Percentiles rank a stretch among this genome's conserved stretches.
Conservation (phyloP, 2,888 invertebrate species). For the Nomada ruficornis region DNA sequence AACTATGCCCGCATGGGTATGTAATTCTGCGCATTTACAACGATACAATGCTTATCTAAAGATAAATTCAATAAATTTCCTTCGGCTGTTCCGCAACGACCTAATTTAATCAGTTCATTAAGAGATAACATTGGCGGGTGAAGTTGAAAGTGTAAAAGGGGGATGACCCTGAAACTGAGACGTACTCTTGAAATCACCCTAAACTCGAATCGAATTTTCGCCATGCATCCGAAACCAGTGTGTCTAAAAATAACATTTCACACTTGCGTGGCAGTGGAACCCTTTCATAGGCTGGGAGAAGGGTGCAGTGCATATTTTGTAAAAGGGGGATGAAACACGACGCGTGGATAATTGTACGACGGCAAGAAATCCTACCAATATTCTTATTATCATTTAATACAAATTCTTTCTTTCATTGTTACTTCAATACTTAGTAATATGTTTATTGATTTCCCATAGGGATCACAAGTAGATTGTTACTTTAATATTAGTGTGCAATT, state of each 20-base stretch:
- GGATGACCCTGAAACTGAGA: conserved; percentile 21
- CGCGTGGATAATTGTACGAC: neutral
- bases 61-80: too few species aligned
- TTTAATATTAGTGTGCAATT: too few species aligned
- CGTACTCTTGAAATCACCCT: conserved; percentile 5
- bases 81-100: neutral
- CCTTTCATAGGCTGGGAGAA: conserved; percentile 27
- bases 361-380: conserved; percentile 4
- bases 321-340: conserved; percentile 25
- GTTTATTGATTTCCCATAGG: too few species aligned
- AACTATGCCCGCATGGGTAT: too few species aligned
- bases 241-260: conserved; percentile 53
- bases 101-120: neutral
- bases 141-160: neutral
- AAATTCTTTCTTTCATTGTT: too few species aligned
- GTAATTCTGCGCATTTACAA: too few species aligned
- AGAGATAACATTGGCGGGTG: neutral
- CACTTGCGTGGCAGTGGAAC: conserved; percentile 32
- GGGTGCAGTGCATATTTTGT: conserved; percentile 25
- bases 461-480: too few species aligned
- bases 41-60: too few species aligned
- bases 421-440: too few species aligned
- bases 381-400: too few species aligned
- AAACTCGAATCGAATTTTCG: conserved; percentile 33
- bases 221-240: conserved; percentile 11